Percentiles rank a stretch among this genome's conserved stretches.
phyloP scores from a whole-genome alignment of 2,113 vertebrate genomes.

The Baryphthengus martii region DNA sequence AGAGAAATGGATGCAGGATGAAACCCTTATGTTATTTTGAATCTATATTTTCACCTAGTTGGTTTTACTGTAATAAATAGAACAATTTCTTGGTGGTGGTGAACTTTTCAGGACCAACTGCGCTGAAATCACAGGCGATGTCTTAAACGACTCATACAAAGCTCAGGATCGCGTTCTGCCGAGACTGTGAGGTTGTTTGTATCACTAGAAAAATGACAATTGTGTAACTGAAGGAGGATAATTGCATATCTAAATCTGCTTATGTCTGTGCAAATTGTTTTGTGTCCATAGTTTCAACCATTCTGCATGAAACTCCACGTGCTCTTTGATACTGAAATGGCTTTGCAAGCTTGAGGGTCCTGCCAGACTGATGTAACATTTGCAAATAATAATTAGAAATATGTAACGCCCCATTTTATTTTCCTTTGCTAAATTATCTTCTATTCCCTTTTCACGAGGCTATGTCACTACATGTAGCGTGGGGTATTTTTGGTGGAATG shows the following conservation, averaged over 20 bases:
- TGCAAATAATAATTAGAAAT: background rate
- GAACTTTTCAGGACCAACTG: background rate
- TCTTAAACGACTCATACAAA: background rate
- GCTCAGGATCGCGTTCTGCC: background rate
- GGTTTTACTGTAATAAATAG: background rate
- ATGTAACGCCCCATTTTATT: background rate
- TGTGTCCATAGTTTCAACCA: background rate
- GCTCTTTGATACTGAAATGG: background rate
- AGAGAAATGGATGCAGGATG: background rate
- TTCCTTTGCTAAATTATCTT: background rate
- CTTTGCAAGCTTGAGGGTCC: background rate
- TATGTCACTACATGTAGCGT: background rate
- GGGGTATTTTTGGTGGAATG: background rate
- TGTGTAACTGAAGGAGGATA: background rate
- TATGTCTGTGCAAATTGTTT: background rate
- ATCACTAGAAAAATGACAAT: background rate
- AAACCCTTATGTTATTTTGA: background rate
- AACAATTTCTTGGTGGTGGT: background rate
- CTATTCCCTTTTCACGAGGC: background rate
- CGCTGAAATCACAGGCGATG: background rate
- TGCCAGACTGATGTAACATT: background rate
- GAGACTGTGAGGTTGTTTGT: background rate
- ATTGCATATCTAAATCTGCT: background rate
- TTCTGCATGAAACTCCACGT: background rate
- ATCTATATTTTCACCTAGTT: background rate